phyloP scores from a whole-genome alignment of 1,140 invertebrate species.

The Sinonovacula constricta region DNA sequence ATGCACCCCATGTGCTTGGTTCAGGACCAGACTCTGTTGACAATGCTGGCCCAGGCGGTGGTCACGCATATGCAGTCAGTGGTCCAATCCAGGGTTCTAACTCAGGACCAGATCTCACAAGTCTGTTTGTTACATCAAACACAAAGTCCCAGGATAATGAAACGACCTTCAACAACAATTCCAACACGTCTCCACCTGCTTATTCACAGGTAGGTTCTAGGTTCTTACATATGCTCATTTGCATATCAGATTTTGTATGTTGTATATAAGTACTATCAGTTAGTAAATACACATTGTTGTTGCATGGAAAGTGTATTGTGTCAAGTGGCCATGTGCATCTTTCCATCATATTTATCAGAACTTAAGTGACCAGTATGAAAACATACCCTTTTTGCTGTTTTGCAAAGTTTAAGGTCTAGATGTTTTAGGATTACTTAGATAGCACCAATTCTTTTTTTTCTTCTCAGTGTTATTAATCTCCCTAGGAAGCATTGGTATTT shows the following conservation, averaged over 20 bases:
- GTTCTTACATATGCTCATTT: neutral
- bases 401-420: no score
- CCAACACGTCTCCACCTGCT: neutral
- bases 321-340: no score
- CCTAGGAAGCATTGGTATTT: no score
- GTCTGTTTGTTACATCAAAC: constrained; percentile 57
- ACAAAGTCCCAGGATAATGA: constrained; percentile 23
- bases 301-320: no score
- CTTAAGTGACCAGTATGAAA: neutral
- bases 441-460: no score
- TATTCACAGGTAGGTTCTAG: neutral
- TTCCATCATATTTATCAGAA: no score
- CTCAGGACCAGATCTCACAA: constrained; percentile 56
- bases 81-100: constrained; percentile 8
- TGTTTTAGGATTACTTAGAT: no score
- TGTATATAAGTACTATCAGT: neutral
- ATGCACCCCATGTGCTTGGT: constrained; percentile 80
- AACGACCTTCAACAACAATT: constrained; percentile 15
- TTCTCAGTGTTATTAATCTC: no score
- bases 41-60: constrained; percentile 27
- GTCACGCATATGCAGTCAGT: constrained; percentile 47
- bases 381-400: no score
- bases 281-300: neutral
- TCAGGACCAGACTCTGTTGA: constrained; percentile 21
- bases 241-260: neutral